phyloP scores from a whole-genome alignment of 2,113 vertebrate species.

The Alouatta palliata region DNA sequence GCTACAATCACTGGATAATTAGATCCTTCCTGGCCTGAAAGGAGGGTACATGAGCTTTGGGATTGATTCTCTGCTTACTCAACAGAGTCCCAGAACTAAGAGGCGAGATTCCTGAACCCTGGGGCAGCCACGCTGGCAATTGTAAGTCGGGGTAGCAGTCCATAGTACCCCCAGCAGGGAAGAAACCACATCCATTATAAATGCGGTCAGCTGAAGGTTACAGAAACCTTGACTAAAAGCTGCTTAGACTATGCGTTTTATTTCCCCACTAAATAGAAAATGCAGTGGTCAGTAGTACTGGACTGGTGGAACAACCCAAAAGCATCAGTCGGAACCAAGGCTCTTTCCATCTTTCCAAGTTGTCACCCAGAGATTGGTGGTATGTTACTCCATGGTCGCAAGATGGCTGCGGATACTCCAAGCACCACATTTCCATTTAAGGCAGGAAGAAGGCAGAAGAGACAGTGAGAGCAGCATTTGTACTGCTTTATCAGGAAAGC shows the following conservation, averaged over 20 bases:
- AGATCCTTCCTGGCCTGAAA: constrained; percentile 37
- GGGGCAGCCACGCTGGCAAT: background rate
- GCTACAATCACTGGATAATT: constrained; percentile 63
- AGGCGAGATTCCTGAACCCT: background rate
- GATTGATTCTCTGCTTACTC: background rate
- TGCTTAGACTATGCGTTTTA: background rate
- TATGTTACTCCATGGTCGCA: background rate
- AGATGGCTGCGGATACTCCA: background rate
- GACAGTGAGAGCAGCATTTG: background rate
- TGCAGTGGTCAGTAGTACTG: background rate
- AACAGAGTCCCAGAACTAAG: background rate
- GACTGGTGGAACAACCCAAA: background rate
- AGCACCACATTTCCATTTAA: background rate
- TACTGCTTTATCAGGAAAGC: background rate
- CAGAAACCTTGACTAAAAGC: background rate
- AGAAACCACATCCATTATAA: background rate
- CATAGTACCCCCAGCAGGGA: background rate
- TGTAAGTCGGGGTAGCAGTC: background rate
- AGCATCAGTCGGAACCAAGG: background rate
- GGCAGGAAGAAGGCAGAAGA: background rate
- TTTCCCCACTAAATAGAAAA: background rate
- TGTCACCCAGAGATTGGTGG: background rate
- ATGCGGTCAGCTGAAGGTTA: background rate
- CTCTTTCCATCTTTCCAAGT: background rate
- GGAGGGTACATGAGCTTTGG: background rate